phyloP scores from a whole-genome alignment of 2,797 vertebrate genomes.

The Kryptopterus vitreolus region DNA sequence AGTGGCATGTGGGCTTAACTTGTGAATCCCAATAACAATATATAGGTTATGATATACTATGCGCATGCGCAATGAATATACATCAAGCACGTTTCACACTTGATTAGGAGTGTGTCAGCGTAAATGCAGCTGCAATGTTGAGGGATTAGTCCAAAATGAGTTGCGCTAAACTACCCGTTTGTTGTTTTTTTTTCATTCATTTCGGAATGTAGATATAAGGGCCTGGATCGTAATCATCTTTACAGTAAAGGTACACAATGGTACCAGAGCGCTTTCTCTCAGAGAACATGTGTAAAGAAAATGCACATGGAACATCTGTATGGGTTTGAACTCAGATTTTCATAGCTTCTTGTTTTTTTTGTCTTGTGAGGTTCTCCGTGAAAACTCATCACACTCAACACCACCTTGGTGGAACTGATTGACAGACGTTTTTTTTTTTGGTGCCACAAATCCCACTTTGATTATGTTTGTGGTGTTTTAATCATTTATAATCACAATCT shows the following conservation, averaged over 20 bases:
- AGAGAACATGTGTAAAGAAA: background rate
- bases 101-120: background rate
- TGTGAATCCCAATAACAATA: background rate
- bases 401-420: background rate
- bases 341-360: background rate
- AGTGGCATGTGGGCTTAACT: background rate
- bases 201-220: background rate
- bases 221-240: background rate
- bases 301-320: background rate
- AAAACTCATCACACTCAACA: background rate
- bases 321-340: background rate
- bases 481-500: too few relatives aligned
- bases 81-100: background rate
- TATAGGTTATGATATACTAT: background rate
- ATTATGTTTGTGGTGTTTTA: too few relatives aligned
- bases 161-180: background rate
- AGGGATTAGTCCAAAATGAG: background rate
- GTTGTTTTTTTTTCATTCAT: too few relatives aligned
- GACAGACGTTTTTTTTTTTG: constrained; percentile 7
- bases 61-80: background rate
- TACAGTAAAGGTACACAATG: background rate
- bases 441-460: background rate
- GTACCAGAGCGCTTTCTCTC: background rate
- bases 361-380: background rate
- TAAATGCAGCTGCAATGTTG: background rate